Evolutionary conservation across 2,113 vertebrate species (phyloP), one percentile per base, ranked within the genome.

Genomic region (Mionectes macconnelli): DNA sequence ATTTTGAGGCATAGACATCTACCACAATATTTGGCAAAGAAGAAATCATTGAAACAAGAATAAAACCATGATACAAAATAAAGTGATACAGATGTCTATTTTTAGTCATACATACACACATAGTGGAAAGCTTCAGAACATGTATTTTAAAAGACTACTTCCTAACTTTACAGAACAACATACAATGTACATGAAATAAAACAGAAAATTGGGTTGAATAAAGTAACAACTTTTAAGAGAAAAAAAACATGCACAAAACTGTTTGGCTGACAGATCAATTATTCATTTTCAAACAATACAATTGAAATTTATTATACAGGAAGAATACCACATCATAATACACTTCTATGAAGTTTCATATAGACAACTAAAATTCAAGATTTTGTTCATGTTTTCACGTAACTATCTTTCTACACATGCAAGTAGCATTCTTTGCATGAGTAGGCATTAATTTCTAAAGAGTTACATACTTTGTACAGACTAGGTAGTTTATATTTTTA

Each of bases 381-480:
- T 52, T 78, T 79, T 90, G 79, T 50, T 80, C 0, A 0, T 60
- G 57, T 76, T 68, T 68, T 72, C 1, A 1, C 1, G 10, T 44
- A 84, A 60, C 18, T 91, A 33, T 52, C 88, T 80, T 72, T 64
- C 76, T 74, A 87, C 44, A 72, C 8, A 30, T 53, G 92, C 55
- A 78, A 50, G 44, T 73, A 73, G 57, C 60, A 94, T 68, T 90
- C 70, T 84, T 45, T 89, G 50, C 64, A 76, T 67, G n/a, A 95
- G 39, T 73, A 76, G 60, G 77, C 35, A 94, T 83, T 96, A 69
- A 89, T 67, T 84, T 68, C 42, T 89, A 86, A 78, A 96, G 64
- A 84, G 53, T 87, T 97, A 96, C 56, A 72, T 35, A 56, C 64
- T 96, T 97, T 91, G 83, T 95, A 98, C 93, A 97, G 93, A 96